These are phyloP conservation scores for Plecturocebus donacophilus DNA, from an alignment of 2,113 vertebrate genomes.

Conservation along the genomic window DNA sequence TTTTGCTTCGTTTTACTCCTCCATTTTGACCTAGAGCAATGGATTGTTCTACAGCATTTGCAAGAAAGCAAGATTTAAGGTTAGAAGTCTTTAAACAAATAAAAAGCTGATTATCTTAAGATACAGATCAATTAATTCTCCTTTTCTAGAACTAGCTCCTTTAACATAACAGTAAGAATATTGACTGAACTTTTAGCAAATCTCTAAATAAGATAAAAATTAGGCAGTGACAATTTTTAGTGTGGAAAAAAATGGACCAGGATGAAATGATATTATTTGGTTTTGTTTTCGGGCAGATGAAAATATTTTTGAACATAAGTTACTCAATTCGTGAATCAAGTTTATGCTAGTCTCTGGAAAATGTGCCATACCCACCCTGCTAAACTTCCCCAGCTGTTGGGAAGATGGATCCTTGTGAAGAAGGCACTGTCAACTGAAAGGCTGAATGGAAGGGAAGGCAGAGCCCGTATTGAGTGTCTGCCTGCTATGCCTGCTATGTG, in stretches of 20 bases:
- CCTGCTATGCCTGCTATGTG: neutral
- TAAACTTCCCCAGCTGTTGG: neutral
- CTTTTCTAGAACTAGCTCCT: neutral
- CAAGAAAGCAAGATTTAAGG: neutral
- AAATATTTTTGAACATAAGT: conserved; percentile 20
- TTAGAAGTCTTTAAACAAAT: neutral
- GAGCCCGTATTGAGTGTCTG: neutral
- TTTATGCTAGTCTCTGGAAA: neutral
- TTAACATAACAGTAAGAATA: neutral
- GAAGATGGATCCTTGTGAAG: neutral
- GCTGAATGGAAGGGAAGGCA: no score
- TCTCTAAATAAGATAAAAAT: neutral
- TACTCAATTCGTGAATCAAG: neutral
- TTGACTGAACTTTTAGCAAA: neutral
- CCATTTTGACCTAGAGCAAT: neutral
- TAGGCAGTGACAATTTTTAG: neutral
- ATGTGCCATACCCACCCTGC: neutral
- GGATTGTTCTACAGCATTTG: neutral
- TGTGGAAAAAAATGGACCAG: neutral
- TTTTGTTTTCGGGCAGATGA: conserved; percentile 52
- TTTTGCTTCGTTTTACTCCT: neutral
- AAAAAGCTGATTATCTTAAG: neutral
- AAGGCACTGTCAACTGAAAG: neutral
- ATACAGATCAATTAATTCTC: neutral
- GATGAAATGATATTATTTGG: neutral